Base-by-base conservation (phyloP, 2,888 invertebrate species). In the Volucella zonaria region DNA sequence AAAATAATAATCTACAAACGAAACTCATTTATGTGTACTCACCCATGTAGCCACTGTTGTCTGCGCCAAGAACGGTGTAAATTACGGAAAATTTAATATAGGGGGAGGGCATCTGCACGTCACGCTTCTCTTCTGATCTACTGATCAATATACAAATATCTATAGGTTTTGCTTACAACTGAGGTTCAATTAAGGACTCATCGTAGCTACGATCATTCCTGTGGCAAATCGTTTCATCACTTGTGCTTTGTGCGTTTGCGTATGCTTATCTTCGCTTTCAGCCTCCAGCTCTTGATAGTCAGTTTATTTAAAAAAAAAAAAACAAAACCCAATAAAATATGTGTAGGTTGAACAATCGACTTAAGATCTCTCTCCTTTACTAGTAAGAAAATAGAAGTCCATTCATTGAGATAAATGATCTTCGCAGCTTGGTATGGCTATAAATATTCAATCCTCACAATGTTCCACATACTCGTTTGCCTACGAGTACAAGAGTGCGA, bases 391-490 rank as follows among this genome's bases (percentile, higher is more conserved):
- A 45, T 23, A 58, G 45, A 31, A 49, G 11, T 58, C 38, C 54
- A 52, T 45, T 56, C 54, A 67, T 67, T 56, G 38, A 73, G 62
- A 74, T 74, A 47, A 64, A 74, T 47, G 62, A 47, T 62, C 10
- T 18, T 54, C 67, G 15, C 40, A 67, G 42, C 49, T 58, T 42
- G 58, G 54, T 58, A 15, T 58, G 8, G 15, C 10, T 9, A 14
- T 54, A 40, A 67, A 67, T 14, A 54, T 54, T 31, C 54, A 31
- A 67, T 56, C 74, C 73, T 73, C 38, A 18, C 40, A 12, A 45
- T 58, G 18, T 31, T 49, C 40, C 38, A 73, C 38, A 4, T 18
- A 47, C 15, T 40, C 18, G 47, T 10, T 58, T 40, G 31, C 12
- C 45, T 54, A 18, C 31, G 31, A 31, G 31, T 31, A 31, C 31